Evolutionary conservation across 2,888 invertebrate species (phyloP).

Genomic region (Peribatodes rhomboidaria): DNA sequence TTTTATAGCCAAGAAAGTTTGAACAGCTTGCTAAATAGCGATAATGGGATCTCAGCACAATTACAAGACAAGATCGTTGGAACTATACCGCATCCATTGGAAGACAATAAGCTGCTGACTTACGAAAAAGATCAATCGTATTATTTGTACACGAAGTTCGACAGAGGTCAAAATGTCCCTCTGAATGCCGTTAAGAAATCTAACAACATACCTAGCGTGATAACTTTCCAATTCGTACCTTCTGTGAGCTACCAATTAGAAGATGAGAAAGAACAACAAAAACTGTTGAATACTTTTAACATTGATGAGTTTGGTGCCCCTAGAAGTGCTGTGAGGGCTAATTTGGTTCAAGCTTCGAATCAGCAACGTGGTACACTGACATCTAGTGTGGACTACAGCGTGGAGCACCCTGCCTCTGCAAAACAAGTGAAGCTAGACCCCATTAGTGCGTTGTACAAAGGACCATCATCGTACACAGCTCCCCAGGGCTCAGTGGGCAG

Average conservation of each 20-base stretch:
- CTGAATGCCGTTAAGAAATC: constrained; percentile 44
- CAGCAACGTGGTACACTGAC: constrained; percentile 56
- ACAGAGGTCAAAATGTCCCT: constrained; percentile 55
- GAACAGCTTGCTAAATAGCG: constrained; percentile 61
- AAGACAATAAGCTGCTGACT: constrained; percentile 72
- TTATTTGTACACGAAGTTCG: constrained; percentile 71
- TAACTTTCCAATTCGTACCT: constrained; percentile 72
- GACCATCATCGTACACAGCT: constrained; percentile 79
- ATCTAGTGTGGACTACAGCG: constrained; percentile 64
- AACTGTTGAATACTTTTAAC: constrained; percentile 67
- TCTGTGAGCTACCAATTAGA: constrained; percentile 74
- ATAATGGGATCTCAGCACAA: constrained; percentile 75
- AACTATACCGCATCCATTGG: constrained; percentile 73
- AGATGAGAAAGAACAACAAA: constrained; percentile 72
- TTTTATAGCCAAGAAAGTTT: constrained; percentile 65
- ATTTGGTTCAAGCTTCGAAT: constrained; percentile 51
- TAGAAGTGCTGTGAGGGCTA: constrained; percentile 51
- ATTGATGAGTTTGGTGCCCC: constrained; percentile 70
- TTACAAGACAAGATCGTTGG: constrained; percentile 77
- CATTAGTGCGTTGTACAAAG: constrained; percentile 66
- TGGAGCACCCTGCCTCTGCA: constrained; percentile 61
- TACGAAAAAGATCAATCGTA: constrained; percentile 80
- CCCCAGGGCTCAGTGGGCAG: constrained; percentile 77
- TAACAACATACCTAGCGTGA: constrained; percentile 54
- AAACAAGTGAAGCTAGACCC: constrained; percentile 55